A percentile compares a stretch with the other conserved stretches of the same genome.
Conservation (phyloP, 2,888 invertebrate genomes). For the Lasioglossum calceatum region DNA sequence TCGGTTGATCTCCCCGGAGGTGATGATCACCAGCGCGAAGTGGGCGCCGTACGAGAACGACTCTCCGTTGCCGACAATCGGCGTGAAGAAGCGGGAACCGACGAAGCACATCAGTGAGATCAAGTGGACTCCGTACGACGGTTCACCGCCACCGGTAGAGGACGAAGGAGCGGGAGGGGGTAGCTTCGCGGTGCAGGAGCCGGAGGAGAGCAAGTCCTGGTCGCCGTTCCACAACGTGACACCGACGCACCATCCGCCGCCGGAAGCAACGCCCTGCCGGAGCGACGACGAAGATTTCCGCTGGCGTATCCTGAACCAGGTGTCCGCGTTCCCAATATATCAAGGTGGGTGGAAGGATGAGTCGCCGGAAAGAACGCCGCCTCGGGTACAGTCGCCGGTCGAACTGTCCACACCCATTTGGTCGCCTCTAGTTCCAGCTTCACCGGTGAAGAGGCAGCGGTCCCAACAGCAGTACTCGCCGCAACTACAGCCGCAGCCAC, state of each 20-base stretch:
- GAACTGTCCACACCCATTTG: conserved; percentile 78
- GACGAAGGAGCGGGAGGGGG: conserved; percentile 21
- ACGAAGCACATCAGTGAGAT: conserved; percentile 81
- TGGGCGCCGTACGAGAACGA: conserved; percentile 82
- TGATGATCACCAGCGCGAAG: conserved; percentile 78
- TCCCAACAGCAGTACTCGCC: conserved; percentile 59
- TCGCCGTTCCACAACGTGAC: conserved; percentile 79
- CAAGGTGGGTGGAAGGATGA: conserved; percentile 83
- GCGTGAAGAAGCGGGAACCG: conserved; percentile 80
- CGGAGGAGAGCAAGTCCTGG: conserved; percentile 70
- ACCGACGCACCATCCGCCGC: conserved; percentile 81
- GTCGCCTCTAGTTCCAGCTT: conserved; percentile 75
- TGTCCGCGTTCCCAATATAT: conserved; percentile 82
- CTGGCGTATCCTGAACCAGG: conserved; percentile 80
- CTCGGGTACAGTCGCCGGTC: conserved; percentile 63
- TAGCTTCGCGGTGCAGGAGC: conserved; percentile 67
- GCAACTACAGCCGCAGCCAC: conserved; percentile 44
- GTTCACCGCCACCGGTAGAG: conserved; percentile 65
- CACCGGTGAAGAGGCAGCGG: conserved; percentile 56
- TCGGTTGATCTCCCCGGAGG: conserved; percentile 81
- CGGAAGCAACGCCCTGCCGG: conserved; percentile 69
- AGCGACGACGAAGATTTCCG: conserved; percentile 79
- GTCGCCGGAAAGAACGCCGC: conserved; percentile 79
- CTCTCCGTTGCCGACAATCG: conserved; percentile 81
- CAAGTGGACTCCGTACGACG: conserved; percentile 81